Conservation (phyloP, 2,113 vertebrate genomes). For the Calypte anna region DNA sequence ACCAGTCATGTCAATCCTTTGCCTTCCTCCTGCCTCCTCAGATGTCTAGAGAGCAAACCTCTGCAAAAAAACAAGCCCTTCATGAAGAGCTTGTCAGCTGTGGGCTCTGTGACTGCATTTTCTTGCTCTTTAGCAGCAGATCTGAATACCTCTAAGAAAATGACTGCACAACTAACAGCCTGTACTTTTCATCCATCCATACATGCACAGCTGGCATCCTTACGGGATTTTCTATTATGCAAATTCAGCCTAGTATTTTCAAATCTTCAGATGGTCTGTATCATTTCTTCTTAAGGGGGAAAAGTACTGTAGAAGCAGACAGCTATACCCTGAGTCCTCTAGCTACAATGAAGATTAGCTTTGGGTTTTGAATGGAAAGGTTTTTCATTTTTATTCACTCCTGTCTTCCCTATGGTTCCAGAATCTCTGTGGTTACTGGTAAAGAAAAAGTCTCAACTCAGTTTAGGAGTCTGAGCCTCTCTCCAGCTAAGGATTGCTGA, state of each 20-base stretch:
- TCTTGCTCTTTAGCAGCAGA: constrained; percentile 6
- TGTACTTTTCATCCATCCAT: constrained; percentile 32
- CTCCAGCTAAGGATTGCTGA: background rate
- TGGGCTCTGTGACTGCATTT: constrained; percentile 9
- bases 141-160: constrained; percentile 36
- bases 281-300: background rate
- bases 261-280: background rate
- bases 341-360: background rate
- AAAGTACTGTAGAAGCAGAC: background rate
- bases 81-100: constrained; percentile 40
- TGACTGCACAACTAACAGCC: constrained; percentile 15
- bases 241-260: constrained; percentile 10
- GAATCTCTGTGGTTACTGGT: background rate
- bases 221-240: constrained; percentile 13
- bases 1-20: background rate
- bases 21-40: background rate
- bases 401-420: background rate
- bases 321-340: background rate
- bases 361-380: background rate
- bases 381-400: background rate
- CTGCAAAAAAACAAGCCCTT: background rate
- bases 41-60: background rate
- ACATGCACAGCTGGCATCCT: constrained; percentile 40
- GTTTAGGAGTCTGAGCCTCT: background rate
- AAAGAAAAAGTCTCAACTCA: background rate